These are phyloP conservation scores for Tetragnatha versicolor DNA, from an alignment of 1,140 invertebrate species.

Conservation along the genomic window DNA sequence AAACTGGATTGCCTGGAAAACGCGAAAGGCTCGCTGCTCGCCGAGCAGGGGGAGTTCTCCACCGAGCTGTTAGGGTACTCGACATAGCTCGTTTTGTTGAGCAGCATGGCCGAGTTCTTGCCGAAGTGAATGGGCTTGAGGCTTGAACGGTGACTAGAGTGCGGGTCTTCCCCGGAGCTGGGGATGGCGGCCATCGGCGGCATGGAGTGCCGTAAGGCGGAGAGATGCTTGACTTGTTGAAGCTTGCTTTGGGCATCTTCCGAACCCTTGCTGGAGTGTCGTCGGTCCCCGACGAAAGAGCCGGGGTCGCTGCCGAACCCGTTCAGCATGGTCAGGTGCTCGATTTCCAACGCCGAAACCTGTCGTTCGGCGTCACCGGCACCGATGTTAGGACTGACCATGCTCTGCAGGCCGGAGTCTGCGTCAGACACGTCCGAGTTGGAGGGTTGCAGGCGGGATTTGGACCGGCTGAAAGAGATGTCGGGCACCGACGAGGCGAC, in stretches of 20 bases:
- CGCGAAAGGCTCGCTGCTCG: constrained; percentile 21
- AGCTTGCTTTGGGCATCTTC: constrained; percentile 21
- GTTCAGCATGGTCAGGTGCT: constrained; percentile 27
- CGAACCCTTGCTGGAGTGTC: neutral
- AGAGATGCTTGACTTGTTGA: constrained; percentile 3
- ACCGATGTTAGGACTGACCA: constrained; percentile 44
- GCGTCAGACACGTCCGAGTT: constrained; percentile 47
- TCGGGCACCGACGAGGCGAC: constrained; percentile 45
- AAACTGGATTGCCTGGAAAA: constrained; percentile 3
- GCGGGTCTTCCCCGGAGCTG: neutral
- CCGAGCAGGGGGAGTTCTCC: constrained; percentile 33
- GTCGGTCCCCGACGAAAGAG: neutral
- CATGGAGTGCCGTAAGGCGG: neutral
- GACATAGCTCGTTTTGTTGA: constrained; percentile 27
- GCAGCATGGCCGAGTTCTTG: constrained; percentile 4
- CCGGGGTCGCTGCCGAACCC: constrained; percentile 11
- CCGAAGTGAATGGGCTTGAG: neutral
- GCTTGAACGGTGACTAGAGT: constrained; percentile 14
- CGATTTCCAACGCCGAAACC: constrained; percentile 5
- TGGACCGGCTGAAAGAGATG: constrained; percentile 7
- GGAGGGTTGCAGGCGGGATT: constrained; percentile 38
- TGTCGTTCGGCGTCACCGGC: constrained; percentile 23
- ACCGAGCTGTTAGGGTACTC: constrained; percentile 43
- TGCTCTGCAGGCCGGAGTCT: constrained; percentile 52
- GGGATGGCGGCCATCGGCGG: constrained; percentile 24